phyloP scores from a whole-genome alignment of 2,797 vertebrate genomes.

The Crocidura indochinensis region DNA sequence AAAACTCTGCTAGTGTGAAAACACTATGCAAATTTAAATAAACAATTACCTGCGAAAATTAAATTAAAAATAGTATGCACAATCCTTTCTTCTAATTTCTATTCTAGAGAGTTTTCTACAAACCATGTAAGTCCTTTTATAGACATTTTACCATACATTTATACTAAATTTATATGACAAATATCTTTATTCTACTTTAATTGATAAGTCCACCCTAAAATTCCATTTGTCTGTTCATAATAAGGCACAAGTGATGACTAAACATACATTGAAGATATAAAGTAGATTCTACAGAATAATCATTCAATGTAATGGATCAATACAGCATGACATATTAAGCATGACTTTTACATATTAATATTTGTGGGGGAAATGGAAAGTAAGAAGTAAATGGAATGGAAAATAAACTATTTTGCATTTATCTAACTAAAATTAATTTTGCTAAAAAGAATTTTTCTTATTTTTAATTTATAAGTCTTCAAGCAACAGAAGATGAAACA shows the following conservation, averaged over 20 bases:
- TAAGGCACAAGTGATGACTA: neutral
- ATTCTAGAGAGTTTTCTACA: neutral
- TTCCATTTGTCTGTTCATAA: neutral
- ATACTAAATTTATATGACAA: no score
- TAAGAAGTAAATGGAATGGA: neutral
- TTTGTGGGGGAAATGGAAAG: neutral
- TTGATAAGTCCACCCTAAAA: neutral
- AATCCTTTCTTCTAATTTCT: neutral
- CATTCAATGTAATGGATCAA: neutral
- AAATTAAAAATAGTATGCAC: neutral
- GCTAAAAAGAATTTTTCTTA: neutral
- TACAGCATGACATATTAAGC: neutral
- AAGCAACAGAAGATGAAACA: neutral
- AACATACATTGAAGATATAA: neutral
- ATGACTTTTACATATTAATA: neutral
- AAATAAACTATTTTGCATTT: neutral
- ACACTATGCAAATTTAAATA: neutral
- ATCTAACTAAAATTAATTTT: no score
- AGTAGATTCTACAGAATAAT: neutral
- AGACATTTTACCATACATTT: no score
- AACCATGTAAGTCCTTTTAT: neutral
- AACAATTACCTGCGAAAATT: neutral
- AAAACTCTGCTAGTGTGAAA: no score
- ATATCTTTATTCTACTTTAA: neutral
- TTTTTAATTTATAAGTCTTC: neutral